Conservation (phyloP, 2,888 invertebrate genomes). For the Lysandra bellargus region DNA sequence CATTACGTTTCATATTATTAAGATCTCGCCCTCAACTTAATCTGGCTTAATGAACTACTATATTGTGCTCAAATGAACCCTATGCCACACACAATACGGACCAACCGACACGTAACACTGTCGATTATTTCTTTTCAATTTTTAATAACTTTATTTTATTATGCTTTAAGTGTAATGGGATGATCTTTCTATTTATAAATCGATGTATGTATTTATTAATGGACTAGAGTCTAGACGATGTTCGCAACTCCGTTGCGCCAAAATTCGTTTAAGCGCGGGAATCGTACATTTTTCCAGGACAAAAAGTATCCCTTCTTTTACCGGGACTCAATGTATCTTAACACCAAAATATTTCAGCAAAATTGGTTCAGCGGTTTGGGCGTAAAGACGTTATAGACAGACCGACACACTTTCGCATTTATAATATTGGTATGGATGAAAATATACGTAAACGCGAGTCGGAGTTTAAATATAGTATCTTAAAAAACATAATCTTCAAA, state of each 20-base stretch:
- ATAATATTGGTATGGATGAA: not conserved
- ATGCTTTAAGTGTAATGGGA: not conserved
- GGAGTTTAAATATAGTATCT: not conserved
- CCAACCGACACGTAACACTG: not conserved
- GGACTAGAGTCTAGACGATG: too few relatives aligned
- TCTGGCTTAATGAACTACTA: not conserved
- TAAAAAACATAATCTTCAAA: not conserved
- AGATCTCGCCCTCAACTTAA: slow-evolving; percentile 32
- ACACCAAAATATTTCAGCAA: too few relatives aligned
- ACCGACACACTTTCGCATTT: too few relatives aligned
- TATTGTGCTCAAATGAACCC: not conserved
- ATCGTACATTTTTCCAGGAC: too few relatives aligned
- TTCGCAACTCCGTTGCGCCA: too few relatives aligned
- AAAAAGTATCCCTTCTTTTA: too few relatives aligned
- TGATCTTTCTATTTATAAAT: not conserved
- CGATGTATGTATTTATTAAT: not conserved
- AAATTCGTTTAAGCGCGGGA: too few relatives aligned
- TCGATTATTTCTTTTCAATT: slow-evolving; percentile 2
- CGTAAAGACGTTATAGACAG: too few relatives aligned
- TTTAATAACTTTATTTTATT: slow-evolving; percentile 3
- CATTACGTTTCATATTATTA: slow-evolving; percentile 35
- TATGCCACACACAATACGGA: not conserved
- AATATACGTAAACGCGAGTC: not conserved
- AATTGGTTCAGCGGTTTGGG: too few relatives aligned
- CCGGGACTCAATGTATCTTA: too few relatives aligned